Evolutionary conservation across 2,888 invertebrate genomes (phyloP), one percentile per base, ranked within the genome.

Genomic region (Aelia acuminata): DNA sequence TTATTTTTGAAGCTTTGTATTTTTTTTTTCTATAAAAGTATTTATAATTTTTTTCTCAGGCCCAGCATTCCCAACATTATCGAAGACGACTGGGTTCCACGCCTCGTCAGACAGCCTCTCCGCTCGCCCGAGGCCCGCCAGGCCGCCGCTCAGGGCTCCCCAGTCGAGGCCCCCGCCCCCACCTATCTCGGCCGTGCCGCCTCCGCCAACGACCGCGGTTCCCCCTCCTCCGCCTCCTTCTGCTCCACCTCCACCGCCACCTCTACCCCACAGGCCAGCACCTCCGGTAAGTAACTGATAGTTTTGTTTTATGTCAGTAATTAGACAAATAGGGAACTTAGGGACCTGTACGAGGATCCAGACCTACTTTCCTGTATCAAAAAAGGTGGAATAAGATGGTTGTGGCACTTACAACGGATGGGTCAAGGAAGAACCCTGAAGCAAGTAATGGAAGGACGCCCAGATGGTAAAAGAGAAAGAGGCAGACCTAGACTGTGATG

Each of bases 111-210:
- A 94, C 91, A 93, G 93, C n/a, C 90, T 93, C 43, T 89, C 86
- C 89, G 5, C 35, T 90, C 89, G 91, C 92, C 90, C 92, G 92
- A 89, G 91, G 91, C 90, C 92, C 93, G 93, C 22, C 93, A 93
- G 94, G 88, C 93, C 93, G 0, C 93, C 93, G 11, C 94, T 94
- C 87, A 93, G 93, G 0, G 91, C 93, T 3, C 94, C 94, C 18
- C 93, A 93, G 87, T 93, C 93, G 89, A 93, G 93, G 88, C 94
- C 94, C 0, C 95, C 94, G 15, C 94, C 94, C 18, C 94, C 94
- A 13, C 93, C 93, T 3, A 92, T 92, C 4, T 43, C 91, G 89
- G 48, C 53, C 18, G 84, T 91, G 39, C 92, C 92, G 47, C 93
- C 92, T 3, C 91, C 93, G 15, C 90, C 90, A 22, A 80, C 89